Percentiles rank a stretch among this genome's conserved stretches.
Evolutionary conservation across 2,797 vertebrate species (phyloP).

Genomic region (Calcarius lapponicus): DNA sequence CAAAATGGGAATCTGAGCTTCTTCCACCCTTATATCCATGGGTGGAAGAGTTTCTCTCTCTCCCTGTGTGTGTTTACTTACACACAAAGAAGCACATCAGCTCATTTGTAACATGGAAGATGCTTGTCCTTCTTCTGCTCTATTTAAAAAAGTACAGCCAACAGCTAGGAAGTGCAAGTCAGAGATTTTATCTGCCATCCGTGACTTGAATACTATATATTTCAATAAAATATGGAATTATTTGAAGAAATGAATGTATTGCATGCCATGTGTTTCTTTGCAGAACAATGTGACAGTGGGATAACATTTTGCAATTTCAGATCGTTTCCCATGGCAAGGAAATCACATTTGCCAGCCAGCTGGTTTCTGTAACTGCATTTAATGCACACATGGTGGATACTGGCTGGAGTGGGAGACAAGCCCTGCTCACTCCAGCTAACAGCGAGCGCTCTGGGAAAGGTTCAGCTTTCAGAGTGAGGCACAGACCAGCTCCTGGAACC

Average conservation of each 20-base stretch:
- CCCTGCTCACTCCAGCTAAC: neutral
- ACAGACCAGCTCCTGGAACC: neutral
- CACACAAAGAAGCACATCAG: neutral
- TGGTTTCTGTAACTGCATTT: neutral
- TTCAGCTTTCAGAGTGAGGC: neutral
- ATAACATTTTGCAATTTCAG: slow-evolving; percentile 36
- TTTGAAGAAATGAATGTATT: neutral
- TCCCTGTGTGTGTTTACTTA: neutral
- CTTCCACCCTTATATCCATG: neutral
- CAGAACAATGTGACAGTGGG: slow-evolving; percentile 13
- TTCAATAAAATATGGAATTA: neutral
- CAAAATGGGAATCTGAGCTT: neutral
- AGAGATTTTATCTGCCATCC: neutral
- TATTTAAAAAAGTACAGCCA: neutral
- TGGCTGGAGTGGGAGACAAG: neutral
- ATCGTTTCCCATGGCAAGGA: slow-evolving; percentile 11
- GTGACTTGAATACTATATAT: neutral
- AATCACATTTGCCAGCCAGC: neutral
- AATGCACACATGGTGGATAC: neutral
- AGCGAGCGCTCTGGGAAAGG: neutral
- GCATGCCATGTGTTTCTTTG: neutral
- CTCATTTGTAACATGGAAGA: neutral
- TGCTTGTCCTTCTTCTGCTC: neutral
- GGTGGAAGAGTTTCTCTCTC: neutral
- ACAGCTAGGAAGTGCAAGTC: neutral